Conservation (phyloP, 2,113 vertebrate genomes). For the Girardinichthys multiradiatus region DNA sequence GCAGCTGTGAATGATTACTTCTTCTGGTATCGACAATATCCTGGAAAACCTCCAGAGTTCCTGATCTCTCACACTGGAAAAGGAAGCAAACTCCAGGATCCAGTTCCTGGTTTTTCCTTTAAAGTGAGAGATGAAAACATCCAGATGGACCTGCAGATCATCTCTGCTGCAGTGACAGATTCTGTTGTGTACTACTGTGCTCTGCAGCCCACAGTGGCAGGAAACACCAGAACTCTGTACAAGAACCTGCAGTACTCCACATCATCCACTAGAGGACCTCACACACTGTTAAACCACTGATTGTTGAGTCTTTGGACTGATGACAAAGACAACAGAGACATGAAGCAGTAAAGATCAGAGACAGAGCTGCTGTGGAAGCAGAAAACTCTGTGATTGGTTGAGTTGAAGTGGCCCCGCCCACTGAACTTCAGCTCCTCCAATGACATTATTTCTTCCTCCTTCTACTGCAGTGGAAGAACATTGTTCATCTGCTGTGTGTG, state of each 20-base stretch:
- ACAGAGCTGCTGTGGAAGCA: neutral
- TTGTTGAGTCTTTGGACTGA: constrained; percentile 1
- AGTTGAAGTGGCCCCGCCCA: neutral
- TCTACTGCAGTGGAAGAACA: constrained; percentile 1
- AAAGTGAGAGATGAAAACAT: neutral
- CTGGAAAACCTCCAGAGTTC: neutral
- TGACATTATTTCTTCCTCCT: neutral
- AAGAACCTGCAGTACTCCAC: constrained; percentile 15
- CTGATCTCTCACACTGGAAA: neutral
- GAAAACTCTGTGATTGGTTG: neutral
- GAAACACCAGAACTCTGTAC: neutral
- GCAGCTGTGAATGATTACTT: neutral
- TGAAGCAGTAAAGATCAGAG: neutral
- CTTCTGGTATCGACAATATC: neutral
- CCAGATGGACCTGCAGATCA: neutral
- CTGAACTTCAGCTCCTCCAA: neutral
- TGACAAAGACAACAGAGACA: constrained; percentile 2
- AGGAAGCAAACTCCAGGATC: neutral
- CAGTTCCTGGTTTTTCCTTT: neutral
- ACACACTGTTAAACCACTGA: neutral
- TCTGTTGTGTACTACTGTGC: constrained; percentile 40
- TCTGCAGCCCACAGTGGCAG: constrained; percentile 12
- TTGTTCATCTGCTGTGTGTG: neutral
- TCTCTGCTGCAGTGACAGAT: constrained; percentile 21
- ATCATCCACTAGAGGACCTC: neutral